These are phyloP conservation scores for Cuculus canorus DNA, from an alignment of 2,797 vertebrate species.

Conservation along the genomic window DNA sequence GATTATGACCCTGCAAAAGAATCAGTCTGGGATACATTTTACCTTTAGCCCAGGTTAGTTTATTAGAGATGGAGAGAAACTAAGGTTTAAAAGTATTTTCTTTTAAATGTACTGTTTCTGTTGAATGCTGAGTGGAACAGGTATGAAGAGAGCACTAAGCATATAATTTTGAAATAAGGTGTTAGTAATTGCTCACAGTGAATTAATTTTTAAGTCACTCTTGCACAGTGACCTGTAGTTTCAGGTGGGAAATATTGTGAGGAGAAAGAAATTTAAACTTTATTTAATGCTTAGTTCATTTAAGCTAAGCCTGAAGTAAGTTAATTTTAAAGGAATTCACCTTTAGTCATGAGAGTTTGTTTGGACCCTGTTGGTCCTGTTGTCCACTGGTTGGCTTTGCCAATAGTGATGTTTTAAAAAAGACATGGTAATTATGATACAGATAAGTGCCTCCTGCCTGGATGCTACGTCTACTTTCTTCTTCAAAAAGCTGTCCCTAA, in stretches of 20 bases:
- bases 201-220: neutral
- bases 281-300: neutral
- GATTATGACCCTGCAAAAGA: neutral
- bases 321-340: neutral
- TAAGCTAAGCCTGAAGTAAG: neutral
- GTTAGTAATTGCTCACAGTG: neutral
- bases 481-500: neutral
- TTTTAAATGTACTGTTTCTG: neutral
- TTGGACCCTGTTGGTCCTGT: neutral
- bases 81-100: neutral
- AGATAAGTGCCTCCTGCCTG: neutral
- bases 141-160: neutral
- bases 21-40: neutral
- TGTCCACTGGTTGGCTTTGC: neutral
- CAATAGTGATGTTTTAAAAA: neutral
- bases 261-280: neutral
- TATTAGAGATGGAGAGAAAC: neutral
- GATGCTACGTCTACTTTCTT: neutral
- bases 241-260: neutral
- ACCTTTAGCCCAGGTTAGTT: neutral
- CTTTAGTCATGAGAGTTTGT: neutral
- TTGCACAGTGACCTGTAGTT: neutral
- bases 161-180: neutral
- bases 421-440: neutral
- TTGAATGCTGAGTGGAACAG: neutral